Conservation (phyloP, 2,113 vertebrate genomes). For the Mastomys coucha region DNA sequence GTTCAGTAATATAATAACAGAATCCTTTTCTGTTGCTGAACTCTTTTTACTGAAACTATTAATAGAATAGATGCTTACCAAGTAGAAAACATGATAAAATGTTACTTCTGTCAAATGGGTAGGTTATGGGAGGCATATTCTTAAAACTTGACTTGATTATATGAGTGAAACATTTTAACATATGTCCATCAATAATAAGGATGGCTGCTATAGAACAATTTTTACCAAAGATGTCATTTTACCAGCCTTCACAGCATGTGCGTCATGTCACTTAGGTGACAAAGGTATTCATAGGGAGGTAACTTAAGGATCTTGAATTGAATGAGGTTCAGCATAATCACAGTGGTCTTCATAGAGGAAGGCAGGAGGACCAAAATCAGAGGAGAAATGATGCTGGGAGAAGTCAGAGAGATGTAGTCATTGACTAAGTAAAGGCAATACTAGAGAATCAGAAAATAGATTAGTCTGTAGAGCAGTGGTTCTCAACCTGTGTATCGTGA, state of each 20-base stretch:
- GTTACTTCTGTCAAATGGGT: neutral
- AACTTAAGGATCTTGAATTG: neutral
- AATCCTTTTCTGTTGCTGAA: conserved; percentile 22
- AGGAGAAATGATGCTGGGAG: neutral
- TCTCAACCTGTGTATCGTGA: neutral
- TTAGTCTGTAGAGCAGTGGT: neutral
- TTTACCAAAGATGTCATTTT: neutral
- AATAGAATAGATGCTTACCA: neutral
- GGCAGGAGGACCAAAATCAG: neutral
- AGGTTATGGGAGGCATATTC: neutral
- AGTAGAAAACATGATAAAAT: neutral
- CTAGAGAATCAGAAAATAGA: neutral
- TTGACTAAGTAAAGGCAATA: neutral
- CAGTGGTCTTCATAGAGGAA: neutral
- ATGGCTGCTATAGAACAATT: neutral
- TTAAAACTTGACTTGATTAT: neutral
- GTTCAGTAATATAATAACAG: neutral
- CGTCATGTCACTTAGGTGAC: neutral
- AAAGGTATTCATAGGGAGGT: neutral
- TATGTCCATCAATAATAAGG: neutral
- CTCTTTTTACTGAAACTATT: conserved; percentile 41
- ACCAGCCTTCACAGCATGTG: neutral
- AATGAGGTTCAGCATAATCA: neutral
- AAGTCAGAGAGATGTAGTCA: neutral
- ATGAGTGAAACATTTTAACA: conserved; percentile 4